phyloP scores from a whole-genome alignment of 2,888 invertebrate genomes.

The Lithodes maja region DNA sequence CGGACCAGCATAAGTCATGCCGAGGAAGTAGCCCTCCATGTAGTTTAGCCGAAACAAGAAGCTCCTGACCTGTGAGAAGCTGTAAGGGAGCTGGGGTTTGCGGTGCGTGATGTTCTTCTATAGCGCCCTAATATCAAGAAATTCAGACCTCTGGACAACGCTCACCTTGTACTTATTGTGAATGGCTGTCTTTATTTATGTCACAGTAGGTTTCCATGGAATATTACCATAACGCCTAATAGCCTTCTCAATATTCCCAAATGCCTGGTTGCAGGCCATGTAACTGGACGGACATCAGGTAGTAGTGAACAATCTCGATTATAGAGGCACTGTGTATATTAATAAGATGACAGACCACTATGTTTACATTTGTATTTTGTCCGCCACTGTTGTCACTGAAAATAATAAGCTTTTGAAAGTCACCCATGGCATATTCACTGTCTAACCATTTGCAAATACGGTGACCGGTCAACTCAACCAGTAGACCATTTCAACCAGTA shows the following conservation, averaged over 20 bases:
- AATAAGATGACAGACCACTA: not conserved
- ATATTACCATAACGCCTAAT: slow-evolving; percentile 11
- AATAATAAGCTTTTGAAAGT: not conserved
- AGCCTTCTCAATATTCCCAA: slow-evolving; percentile 1
- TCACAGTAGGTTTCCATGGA: not conserved
- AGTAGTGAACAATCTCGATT: not conserved
- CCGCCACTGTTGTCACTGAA: not conserved
- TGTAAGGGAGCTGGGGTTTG: not conserved
- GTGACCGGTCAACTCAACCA: not conserved
- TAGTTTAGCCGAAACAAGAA: not conserved
- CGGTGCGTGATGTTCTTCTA: not conserved
- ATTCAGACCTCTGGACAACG: not conserved
- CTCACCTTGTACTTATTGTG: not conserved
- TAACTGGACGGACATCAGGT: slow-evolving; percentile 4
- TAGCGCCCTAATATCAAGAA: slow-evolving; percentile 1
- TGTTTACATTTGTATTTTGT: slow-evolving; percentile 8
- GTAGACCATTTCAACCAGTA: not conserved
- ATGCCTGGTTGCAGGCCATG: slow-evolving; percentile 2
- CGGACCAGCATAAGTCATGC: not conserved
- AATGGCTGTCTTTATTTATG: not conserved
- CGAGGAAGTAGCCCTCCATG: not conserved
- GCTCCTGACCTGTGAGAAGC: not conserved
- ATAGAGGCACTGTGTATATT: not conserved
- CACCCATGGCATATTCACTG: not conserved
- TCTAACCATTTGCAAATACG: not conserved